Evolutionary conservation across 2,888 invertebrate genomes (phyloP).

Genomic region (Petrolisthes cinctipes): DNA sequence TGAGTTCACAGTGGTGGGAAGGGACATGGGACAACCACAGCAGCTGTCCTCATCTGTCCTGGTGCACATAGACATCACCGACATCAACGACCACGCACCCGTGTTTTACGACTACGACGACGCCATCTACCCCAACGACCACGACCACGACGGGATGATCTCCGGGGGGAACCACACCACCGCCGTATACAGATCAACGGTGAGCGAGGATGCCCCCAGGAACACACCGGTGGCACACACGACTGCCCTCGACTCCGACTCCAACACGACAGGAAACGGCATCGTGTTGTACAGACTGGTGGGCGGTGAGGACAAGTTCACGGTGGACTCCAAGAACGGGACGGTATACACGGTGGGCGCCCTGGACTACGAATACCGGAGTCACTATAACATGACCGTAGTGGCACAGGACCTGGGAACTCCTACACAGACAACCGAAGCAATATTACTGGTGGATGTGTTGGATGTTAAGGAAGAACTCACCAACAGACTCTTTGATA

Average conservation of each 20-base stretch:
- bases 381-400: conserved; percentile 81
- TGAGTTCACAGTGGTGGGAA: conserved; percentile 79
- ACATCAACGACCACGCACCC: conserved; percentile 87
- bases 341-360: conserved; percentile 81
- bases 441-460: conserved; percentile 51
- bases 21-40: conserved; percentile 80
- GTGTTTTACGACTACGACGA: conserved; percentile 82
- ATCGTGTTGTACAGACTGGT: conserved; percentile 83
- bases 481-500: conserved; percentile 55
- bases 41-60: conserved; percentile 74
- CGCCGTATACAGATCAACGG: conserved; percentile 82
- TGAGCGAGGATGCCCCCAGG: conserved; percentile 81
- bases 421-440: conserved; percentile 71
- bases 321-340: conserved; percentile 88
- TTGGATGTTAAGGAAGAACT: conserved; percentile 56
- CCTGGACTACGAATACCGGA: conserved; percentile 79
- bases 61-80: conserved; percentile 84
- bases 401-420: conserved; percentile 88
- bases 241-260: conserved; percentile 87
- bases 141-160: not conserved
- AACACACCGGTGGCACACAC: conserved; percentile 80
- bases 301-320: conserved; percentile 74
- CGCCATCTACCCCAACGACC: conserved; percentile 34
- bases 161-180: conserved; percentile 70
- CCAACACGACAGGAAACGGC: conserved; percentile 88